A percentile compares a stretch with the other conserved stretches of the same genome.
Evolutionary conservation across 2,888 invertebrate species (phyloP).

Genomic region (Minunthozetes semirufus): DNA sequence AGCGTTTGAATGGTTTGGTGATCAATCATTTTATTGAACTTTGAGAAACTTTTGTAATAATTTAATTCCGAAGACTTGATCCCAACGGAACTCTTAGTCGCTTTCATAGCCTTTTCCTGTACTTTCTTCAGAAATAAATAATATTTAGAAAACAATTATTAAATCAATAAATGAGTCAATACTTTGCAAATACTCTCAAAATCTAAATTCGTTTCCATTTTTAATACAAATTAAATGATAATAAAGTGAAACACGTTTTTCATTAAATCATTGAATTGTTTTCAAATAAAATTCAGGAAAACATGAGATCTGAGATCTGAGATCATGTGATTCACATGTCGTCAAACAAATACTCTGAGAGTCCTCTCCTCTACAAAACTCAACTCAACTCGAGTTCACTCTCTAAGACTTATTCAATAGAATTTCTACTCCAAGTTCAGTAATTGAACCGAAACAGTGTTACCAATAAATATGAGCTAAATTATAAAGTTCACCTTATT

Average conservation of each 20-base stretch:
- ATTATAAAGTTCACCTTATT: no score
- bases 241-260: background rate
- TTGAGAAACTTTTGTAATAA: background rate
- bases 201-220: background rate
- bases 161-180: background rate
- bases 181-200: background rate
- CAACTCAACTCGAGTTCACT: no score
- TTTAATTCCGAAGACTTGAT: background rate
- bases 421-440: no score
- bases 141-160: background rate
- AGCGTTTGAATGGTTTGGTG: background rate
- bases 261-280: no score
- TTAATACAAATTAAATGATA: background rate
- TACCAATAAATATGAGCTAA: no score
- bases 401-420: no score
- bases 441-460: no score
- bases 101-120: background rate
- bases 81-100: background rate
- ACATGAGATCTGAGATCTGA: no score
- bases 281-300: no score
- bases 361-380: no score
- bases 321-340: no score
- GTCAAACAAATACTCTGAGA: no score
- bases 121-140: background rate
- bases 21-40: background rate